phyloP scores from a whole-genome alignment of 2,888 invertebrate genomes.

The Pollenia angustigena region DNA sequence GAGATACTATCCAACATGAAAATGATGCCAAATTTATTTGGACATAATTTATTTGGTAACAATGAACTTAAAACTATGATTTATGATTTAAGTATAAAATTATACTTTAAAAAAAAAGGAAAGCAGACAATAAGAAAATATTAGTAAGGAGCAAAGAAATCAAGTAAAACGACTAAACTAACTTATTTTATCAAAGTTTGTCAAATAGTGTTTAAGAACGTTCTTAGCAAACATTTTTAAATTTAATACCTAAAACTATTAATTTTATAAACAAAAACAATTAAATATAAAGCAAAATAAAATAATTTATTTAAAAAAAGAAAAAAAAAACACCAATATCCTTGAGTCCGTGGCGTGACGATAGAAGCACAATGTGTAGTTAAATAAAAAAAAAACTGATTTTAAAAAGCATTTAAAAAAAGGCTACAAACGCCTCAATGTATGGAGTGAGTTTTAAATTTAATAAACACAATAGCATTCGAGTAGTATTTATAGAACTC shows the following conservation, averaged over 20 bases:
- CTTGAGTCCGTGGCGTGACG: conserved; percentile 11
- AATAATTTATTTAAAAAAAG: too few species aligned
- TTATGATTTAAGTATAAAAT: not conserved
- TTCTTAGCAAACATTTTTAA: too few species aligned
- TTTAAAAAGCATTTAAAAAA: not conserved
- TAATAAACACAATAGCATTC: not conserved
- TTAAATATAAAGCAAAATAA: too few species aligned
- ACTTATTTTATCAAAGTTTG: too few species aligned
- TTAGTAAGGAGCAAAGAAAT: not conserved
- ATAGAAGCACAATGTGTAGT: not conserved
- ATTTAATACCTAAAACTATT: too few species aligned
- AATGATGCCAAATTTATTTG: conserved; percentile 16
- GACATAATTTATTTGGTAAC: not conserved
- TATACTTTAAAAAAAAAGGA: not conserved
- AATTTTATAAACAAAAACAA: too few species aligned
- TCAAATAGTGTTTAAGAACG: too few species aligned
- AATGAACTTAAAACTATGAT: conserved; percentile 12
- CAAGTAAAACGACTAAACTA: not conserved
- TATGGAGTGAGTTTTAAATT: not conserved
- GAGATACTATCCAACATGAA: not conserved
- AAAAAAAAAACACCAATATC: conserved; percentile 19
- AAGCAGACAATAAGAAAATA: not conserved
- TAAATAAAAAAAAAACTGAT: not conserved
- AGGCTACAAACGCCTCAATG: conserved; percentile 8
- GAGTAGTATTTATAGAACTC: conserved; percentile 60